Base-by-base conservation (phyloP, 2,797 vertebrate species). In the Tadarida brasiliensis region DNA sequence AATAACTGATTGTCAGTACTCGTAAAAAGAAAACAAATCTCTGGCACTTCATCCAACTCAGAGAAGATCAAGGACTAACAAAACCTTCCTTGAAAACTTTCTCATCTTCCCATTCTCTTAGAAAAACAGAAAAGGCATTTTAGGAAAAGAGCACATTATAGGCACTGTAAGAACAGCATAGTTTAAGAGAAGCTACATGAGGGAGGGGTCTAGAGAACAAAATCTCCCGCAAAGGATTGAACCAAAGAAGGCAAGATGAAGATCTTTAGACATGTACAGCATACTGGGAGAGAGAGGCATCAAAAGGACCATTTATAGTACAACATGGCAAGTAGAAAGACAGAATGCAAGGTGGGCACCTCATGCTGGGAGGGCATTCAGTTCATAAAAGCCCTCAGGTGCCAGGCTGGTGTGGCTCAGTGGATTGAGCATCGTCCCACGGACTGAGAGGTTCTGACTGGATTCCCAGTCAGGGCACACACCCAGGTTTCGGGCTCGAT, bases 21-120 rank as follows among this genome's bases (percentile, higher is more conserved):
- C 2, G 28, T 78, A 71, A 22, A 44, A 92, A 77, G 71, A 92
- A 70, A 54, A 76, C 11, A 96, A 83, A 84, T 61, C 70, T 14
- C 28, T 57, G 44, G 20, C 26, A 68, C 28, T 2, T 84, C n/a
- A 65, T 30, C 30, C 68, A 82, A 73, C 2, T 16, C 15, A 30
- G 19, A 67, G 51, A 49, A 67, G 10, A 59, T 33, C 35, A 15
- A 59, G 16, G 26, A 71, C 30, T 73, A 76, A 83, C 26, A 89
- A 78, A 71, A 71, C 4, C n/a, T 71, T 80, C 44, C 35, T 93
- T 84, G 80, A 88, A 95, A 93, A 82, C 16, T 9, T 78, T 51
- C 12, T 65, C 39, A 84, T 90, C 12, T 88, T 90, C 33, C 11
- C 33, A 56, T 33, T 76, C 65, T 84, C 12, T 68, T 47, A 56